Percentiles rank a stretch among this genome's conserved stretches.
phyloP scores from a whole-genome alignment of 2,888 invertebrate genomes.

The Notodonta dromedarius region DNA sequence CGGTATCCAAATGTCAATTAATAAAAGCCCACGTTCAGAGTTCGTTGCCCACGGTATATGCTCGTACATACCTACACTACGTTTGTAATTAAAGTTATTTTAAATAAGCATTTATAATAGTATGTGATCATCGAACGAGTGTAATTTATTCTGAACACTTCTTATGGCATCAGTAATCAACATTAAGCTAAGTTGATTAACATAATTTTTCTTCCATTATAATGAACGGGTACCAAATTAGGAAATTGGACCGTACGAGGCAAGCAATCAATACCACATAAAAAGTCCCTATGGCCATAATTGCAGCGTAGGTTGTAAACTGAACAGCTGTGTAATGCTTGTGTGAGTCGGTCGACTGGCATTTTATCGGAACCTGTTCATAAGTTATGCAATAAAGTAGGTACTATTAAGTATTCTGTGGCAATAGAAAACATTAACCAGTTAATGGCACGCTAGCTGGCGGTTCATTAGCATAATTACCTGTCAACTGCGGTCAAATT shows the following conservation, averaged over 20 bases:
- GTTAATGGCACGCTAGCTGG: conserved; percentile 59
- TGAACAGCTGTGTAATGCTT: conserved; percentile 66
- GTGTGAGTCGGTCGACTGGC: conserved; percentile 64
- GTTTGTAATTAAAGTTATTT: background rate
- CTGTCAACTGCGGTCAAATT: conserved; percentile 59
- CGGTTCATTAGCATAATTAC: conserved; percentile 67
- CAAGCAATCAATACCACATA: conserved; percentile 58
- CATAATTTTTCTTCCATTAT: conserved; percentile 48
- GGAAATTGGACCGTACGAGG: conserved; percentile 49
- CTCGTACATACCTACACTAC: background rate
- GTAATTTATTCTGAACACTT: conserved; percentile 16
- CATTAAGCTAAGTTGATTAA: conserved; percentile 44
- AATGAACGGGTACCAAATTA: conserved; percentile 50
- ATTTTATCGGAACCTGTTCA: conserved; percentile 72
- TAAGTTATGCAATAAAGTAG: conserved; percentile 63
- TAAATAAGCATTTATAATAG: background rate
- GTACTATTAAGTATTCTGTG: too few relatives aligned
- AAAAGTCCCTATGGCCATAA: conserved; percentile 57
- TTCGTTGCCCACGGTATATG: conserved; percentile 1
- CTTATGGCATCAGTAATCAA: conserved; percentile 38
- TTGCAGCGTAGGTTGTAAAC: conserved; percentile 56
- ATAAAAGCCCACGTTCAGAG: background rate
- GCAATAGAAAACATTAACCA: conserved; percentile 65
- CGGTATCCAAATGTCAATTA: background rate
- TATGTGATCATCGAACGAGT: background rate